These are phyloP conservation scores for Tetranychus urticae DNA, from an alignment of 1,140 invertebrate species.

Conservation along the genomic window DNA sequence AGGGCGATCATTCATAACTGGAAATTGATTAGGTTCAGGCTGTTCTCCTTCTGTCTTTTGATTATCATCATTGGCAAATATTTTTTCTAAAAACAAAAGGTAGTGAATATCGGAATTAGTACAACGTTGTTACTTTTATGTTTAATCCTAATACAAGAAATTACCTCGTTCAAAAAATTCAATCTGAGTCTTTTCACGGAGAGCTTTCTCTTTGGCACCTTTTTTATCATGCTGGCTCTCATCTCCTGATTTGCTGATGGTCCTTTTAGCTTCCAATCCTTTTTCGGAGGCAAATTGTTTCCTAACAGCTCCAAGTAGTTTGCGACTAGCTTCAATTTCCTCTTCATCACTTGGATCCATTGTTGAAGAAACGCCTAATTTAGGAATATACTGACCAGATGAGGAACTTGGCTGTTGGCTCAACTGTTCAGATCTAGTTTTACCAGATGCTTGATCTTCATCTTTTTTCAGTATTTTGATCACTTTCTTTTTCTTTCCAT, in stretches of 20 bases:
- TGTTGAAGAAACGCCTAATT: background rate
- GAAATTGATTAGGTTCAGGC: background rate
- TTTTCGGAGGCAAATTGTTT: background rate
- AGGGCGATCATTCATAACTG: background rate
- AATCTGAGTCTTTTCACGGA: conserved; percentile 8
- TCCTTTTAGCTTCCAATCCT: background rate
- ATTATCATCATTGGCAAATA: background rate
- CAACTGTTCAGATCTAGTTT: background rate
- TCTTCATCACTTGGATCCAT: background rate
- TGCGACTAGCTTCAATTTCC: background rate
- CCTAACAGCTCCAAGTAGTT: no score
- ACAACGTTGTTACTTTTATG: background rate
- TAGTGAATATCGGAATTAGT: background rate
- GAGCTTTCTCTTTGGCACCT: conserved; percentile 6
- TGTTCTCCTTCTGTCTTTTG: background rate
- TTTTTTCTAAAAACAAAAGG: background rate
- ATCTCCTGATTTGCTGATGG: background rate
- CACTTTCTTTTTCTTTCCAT: background rate
- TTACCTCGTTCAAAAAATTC: conserved; percentile 8
- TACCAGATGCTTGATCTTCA: background rate
- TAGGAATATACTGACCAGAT: background rate
- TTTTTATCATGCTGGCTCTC: conserved; percentile 1
- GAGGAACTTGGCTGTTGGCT: background rate
- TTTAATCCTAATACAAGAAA: background rate
- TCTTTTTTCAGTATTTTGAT: background rate